Evolutionary conservation across 2,113 vertebrate species (phyloP).

Genomic region (Petrocephalus microphthalmus): DNA sequence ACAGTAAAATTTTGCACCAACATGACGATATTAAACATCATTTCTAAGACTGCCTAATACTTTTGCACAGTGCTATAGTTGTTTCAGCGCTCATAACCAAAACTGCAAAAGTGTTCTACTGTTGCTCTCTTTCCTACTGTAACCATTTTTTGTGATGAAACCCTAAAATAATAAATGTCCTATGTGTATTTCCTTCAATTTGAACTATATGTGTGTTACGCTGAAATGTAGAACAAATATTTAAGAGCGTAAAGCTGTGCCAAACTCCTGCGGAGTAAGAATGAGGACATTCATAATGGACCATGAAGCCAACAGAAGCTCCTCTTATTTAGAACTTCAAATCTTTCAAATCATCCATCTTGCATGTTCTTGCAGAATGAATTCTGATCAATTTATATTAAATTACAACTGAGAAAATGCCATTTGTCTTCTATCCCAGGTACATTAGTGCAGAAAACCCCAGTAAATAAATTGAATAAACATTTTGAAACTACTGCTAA

Average conservation of each 20-base stretch:
- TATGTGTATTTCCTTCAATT: not conserved
- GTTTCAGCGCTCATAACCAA: not conserved
- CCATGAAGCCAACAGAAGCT: not conserved
- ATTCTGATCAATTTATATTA: not conserved
- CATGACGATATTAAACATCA: no score
- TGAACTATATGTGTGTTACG: not conserved
- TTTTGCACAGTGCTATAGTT: no score
- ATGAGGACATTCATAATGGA: not conserved
- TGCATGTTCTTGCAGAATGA: not conserved
- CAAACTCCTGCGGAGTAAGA: not conserved
- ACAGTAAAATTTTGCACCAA: no score
- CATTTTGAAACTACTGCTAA: not conserved
- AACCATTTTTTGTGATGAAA: not conserved
- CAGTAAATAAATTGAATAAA: not conserved
- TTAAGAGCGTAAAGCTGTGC: not conserved
- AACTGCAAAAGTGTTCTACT: not conserved
- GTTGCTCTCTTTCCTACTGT: not conserved
- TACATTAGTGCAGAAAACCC: not conserved
- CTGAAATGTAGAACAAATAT: not conserved
- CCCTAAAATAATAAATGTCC: not conserved
- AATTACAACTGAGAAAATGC: not conserved
- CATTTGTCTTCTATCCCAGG: not conserved
- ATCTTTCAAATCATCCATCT: not conserved
- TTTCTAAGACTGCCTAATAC: no score
- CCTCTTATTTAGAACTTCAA: not conserved